These are phyloP conservation scores for Caenorhabditis imperialis DNA, from an alignment of 2,888 invertebrate genomes.

Conservation along the genomic window DNA sequence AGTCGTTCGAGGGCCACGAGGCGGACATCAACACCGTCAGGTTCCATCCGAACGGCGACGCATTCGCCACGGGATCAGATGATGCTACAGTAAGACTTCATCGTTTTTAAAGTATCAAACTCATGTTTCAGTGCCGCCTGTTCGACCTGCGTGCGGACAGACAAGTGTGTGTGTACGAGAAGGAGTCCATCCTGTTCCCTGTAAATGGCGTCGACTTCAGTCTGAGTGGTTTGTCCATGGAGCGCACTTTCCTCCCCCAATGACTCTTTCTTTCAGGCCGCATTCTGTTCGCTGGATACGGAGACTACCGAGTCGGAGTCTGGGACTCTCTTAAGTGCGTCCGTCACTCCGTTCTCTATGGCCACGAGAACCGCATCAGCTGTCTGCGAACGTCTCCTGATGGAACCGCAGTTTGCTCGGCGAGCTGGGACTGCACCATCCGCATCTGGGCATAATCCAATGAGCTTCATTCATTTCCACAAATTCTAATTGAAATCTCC, in stretches of 20 bases:
- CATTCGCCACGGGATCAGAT: slow-evolving; percentile 97
- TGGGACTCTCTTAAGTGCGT: slow-evolving; percentile 95
- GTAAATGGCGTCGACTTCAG: slow-evolving; percentile 98
- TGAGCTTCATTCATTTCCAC: neutral
- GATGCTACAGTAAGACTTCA: slow-evolving; percentile 87
- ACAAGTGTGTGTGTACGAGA: slow-evolving; percentile 94
- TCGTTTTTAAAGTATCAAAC: neutral
- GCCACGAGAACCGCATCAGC: slow-evolving; percentile 77
- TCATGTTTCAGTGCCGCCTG: slow-evolving; percentile 86
- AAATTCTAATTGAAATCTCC: slow-evolving; percentile 33
- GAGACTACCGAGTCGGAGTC: slow-evolving; percentile 97
- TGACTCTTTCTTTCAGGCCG: slow-evolving; percentile 82
- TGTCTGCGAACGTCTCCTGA: slow-evolving; percentile 87
- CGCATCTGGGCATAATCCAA: slow-evolving; percentile 49
- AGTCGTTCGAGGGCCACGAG: slow-evolving; percentile 97
- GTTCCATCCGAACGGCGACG: slow-evolving; percentile 99
- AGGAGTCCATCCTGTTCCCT: slow-evolving; percentile 97
- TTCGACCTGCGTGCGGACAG: slow-evolving; percentile 98
- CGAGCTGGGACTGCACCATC: slow-evolving; percentile 93
- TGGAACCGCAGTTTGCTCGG: slow-evolving; percentile 95
- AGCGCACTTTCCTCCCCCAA: no score
- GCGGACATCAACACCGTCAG: slow-evolving; percentile 98
- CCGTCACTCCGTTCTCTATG: slow-evolving; percentile 76
- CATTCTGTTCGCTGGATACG: slow-evolving; percentile 96
- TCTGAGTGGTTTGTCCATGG: slow-evolving; percentile 85